A percentile compares a stretch with the other conserved stretches of the same genome.
phyloP scores from a whole-genome alignment of 2,888 invertebrate genomes.

The Opisthograptis luteolata region DNA sequence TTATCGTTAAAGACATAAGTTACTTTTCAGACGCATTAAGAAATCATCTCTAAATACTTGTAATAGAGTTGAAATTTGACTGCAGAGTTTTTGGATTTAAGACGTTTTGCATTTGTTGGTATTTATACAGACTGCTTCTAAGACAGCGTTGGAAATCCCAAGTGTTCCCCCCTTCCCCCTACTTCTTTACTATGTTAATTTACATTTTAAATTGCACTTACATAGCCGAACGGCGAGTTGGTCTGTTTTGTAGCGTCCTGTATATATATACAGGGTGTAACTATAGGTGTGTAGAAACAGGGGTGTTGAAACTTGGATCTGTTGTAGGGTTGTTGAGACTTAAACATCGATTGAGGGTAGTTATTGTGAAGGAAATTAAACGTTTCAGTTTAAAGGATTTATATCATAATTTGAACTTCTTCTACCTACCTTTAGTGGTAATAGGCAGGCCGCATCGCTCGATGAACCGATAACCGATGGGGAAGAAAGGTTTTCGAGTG shows the following conservation, averaged over 20 bases:
- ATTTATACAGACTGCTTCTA: constrained; percentile 56
- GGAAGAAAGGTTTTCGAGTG: too few relatives aligned
- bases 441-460: too few relatives aligned
- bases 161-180: constrained; percentile 63
- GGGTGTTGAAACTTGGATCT: constrained; percentile 3
- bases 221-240: constrained; percentile 79
- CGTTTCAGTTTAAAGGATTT: too few relatives aligned
- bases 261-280: constrained; percentile 42
- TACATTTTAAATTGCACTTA: constrained; percentile 86
- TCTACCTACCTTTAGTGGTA: too few relatives aligned
- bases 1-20: constrained; percentile 8
- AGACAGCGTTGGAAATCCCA: constrained; percentile 72
- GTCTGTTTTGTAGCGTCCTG: constrained; percentile 72
- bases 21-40: not conserved
- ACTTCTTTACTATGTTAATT: constrained; percentile 84
- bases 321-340: constrained; percentile 4
- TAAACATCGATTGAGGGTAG: constrained; percentile 10
- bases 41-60: not conserved
- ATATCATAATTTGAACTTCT: too few relatives aligned
- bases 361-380: not conserved
- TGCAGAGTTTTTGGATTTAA: not conserved
- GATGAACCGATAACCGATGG: too few relatives aligned
- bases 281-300: not conserved
- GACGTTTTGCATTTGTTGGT: constrained; percentile 10
- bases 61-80: constrained; percentile 8